Percentiles rank a stretch among this genome's conserved stretches.
phyloP scores from a whole-genome alignment of 2,888 invertebrate species.

The Lasius fuliginosus region DNA sequence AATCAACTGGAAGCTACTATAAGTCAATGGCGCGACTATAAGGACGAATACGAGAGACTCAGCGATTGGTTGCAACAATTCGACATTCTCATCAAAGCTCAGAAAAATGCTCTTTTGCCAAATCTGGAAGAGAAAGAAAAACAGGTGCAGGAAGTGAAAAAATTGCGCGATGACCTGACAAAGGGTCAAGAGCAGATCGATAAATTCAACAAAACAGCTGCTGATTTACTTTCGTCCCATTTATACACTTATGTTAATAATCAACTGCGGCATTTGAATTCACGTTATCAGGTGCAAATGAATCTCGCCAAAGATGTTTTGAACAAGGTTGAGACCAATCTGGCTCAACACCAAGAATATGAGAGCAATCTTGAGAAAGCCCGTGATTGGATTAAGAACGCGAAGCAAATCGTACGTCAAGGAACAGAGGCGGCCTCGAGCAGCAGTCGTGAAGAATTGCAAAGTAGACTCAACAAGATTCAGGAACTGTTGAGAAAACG shows the following conservation, averaged over 20 bases:
- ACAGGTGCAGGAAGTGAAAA: slow-evolving; percentile 93
- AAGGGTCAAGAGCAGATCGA: slow-evolving; percentile 94
- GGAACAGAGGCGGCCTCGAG: slow-evolving; percentile 93
- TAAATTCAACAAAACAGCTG: slow-evolving; percentile 93
- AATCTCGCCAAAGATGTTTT: slow-evolving; percentile 96
- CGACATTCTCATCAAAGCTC: slow-evolving; percentile 95
- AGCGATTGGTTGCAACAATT: slow-evolving; percentile 98
- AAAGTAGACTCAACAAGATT: slow-evolving; percentile 92
- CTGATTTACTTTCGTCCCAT: slow-evolving; percentile 93
- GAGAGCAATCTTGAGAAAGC: slow-evolving; percentile 92
- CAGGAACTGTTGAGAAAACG: slow-evolving; percentile 93
- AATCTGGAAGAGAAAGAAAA: slow-evolving; percentile 94
- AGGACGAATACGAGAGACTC: slow-evolving; percentile 96
- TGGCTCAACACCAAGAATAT: slow-evolving; percentile 94
- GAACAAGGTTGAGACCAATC: slow-evolving; percentile 96
- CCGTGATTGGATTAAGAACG: slow-evolving; percentile 95
- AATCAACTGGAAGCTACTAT: slow-evolving; percentile 94
- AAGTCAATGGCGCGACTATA: slow-evolving; percentile 95
- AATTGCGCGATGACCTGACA: slow-evolving; percentile 91
- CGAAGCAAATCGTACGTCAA: slow-evolving; percentile 93
- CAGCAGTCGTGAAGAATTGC: slow-evolving; percentile 94
- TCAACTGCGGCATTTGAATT: slow-evolving; percentile 94
- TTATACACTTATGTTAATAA: slow-evolving; percentile 95
- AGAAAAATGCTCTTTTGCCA: slow-evolving; percentile 93
- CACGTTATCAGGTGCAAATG: slow-evolving; percentile 95